A percentile compares a stretch with the other conserved stretches of the same genome.
These are phyloP conservation scores for Pelagia noctiluca DNA, from an alignment of 30 jellyfish, hydroid and myxozoan genomes.

Conservation along the genomic window DNA sequence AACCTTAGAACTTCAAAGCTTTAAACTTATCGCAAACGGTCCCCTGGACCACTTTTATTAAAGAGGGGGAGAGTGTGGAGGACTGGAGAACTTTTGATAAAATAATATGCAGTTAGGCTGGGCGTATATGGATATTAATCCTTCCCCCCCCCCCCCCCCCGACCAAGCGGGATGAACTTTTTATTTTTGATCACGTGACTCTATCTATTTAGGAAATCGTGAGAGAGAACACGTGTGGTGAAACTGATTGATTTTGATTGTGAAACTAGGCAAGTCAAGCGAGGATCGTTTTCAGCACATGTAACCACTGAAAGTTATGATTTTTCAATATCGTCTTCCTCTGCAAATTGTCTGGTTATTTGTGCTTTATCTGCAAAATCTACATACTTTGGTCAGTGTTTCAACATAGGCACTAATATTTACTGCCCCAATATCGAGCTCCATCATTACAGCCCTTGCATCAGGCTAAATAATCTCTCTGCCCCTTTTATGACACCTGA, in stretches of 20 bases:
- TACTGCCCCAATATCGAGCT: too few relatives aligned
- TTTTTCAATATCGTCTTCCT: neutral
- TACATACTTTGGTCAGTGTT: neutral
- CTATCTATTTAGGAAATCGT: neutral
- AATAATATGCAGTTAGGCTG: neutral
- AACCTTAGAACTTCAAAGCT: neutral
- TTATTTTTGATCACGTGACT: neutral
- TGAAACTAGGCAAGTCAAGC: neutral
- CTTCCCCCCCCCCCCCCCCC: too few relatives aligned
- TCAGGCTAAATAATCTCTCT: too few relatives aligned
- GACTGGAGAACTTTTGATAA: neutral
- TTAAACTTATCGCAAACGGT: neutral
- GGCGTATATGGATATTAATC: too few relatives aligned
- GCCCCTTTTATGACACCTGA: too few relatives aligned
- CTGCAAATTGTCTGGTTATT: neutral
- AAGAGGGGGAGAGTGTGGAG: conserved; percentile 7
- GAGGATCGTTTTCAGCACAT: neutral
- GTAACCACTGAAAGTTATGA: neutral
- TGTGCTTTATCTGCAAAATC: neutral
- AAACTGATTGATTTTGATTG: neutral
- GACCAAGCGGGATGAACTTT: too few relatives aligned
- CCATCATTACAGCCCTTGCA: too few relatives aligned
- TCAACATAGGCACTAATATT: neutral
- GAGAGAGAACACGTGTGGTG: neutral
- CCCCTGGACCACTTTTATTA: neutral